A percentile compares a stretch with the other conserved stretches of the same genome.
Evolutionary conservation across 2,888 invertebrate species (phyloP).

Genomic region (Orthonevra nobilis): DNA sequence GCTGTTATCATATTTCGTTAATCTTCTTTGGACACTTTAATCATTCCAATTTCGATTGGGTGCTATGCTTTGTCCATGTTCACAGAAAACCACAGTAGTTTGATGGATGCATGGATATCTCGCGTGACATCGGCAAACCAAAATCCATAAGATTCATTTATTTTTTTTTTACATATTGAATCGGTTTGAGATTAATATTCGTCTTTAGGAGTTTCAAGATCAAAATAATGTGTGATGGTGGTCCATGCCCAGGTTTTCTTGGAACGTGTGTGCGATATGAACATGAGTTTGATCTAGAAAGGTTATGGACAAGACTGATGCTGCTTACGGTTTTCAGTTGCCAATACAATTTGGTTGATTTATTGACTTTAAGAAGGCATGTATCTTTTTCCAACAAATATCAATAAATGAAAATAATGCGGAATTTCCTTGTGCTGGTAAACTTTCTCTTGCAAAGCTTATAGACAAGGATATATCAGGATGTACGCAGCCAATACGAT

Average conservation of each 20-base stretch:
- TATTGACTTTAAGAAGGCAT: no score
- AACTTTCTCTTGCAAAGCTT: no score
- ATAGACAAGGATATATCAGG: no score
- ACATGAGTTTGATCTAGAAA: not conserved
- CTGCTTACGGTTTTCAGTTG: not conserved
- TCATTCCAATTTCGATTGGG: conserved; percentile 38
- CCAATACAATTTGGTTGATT: not conserved
- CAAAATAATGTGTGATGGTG: conserved; percentile 42
- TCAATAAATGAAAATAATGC: no score
- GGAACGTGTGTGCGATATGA: conserved; percentile 37
- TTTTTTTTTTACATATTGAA: conserved; percentile 33
- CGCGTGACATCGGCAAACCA: conserved; percentile 38
- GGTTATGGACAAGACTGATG: conserved; percentile 1
- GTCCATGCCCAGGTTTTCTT: conserved; percentile 21
- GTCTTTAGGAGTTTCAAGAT: conserved; percentile 37
- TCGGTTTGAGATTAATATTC: conserved; percentile 41
- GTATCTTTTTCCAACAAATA: no score
- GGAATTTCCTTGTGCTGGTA: no score
- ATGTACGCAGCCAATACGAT: no score
- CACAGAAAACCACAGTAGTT: conserved; percentile 44
- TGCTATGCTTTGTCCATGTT: conserved; percentile 53
- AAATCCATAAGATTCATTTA: conserved; percentile 51
- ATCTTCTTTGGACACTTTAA: conserved; percentile 54
- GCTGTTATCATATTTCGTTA: conserved; percentile 14
- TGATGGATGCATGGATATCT: conserved; percentile 64